A percentile compares a stretch with the other conserved stretches of the same genome.
Conservation (phyloP, 2,797 vertebrate species). For the Cirrhinus mrigala region DNA sequence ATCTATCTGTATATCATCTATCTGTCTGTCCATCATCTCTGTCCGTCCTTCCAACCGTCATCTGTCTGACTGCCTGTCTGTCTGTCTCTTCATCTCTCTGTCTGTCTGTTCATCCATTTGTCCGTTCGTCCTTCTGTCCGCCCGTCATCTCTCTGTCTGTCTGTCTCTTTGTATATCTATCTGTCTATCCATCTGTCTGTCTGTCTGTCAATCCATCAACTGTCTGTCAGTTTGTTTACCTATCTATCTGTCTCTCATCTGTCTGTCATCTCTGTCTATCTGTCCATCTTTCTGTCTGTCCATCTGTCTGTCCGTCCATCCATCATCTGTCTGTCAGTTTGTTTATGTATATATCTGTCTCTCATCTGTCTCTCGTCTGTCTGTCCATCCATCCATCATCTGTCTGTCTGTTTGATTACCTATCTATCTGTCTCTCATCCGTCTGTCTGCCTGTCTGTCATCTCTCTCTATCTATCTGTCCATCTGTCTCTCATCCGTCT, state of each 20-base stretch:
- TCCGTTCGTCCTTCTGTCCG: not conserved
- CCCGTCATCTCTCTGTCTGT: too few relatives aligned
- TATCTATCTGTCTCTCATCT: not conserved
- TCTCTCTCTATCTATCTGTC: rapidly evolving
- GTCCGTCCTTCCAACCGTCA: not conserved
- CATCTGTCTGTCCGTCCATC: too few relatives aligned
- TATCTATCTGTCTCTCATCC: not conserved
- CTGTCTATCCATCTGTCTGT: not conserved
- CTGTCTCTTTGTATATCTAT: not conserved
- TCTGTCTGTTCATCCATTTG: too few relatives aligned
- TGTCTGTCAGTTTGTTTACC: too few relatives aligned
- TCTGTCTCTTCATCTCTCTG: rapidly evolving
- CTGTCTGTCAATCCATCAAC: not conserved
- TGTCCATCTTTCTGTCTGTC: too few relatives aligned
- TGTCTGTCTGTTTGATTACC: too few relatives aligned
- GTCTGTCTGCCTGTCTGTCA: not conserved
- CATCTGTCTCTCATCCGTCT: too few relatives aligned
- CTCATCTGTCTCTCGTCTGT: not conserved
- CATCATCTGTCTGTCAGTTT: too few relatives aligned
- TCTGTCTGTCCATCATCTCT: not conserved
- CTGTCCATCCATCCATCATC: not conserved
- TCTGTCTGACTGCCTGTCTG: not conserved
- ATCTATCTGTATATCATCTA: not conserved
- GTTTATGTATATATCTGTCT: too few relatives aligned
- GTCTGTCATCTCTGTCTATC: conserved; percentile 7